Conservation (phyloP, 2,113 vertebrate genomes). For the Cariama cristata region DNA sequence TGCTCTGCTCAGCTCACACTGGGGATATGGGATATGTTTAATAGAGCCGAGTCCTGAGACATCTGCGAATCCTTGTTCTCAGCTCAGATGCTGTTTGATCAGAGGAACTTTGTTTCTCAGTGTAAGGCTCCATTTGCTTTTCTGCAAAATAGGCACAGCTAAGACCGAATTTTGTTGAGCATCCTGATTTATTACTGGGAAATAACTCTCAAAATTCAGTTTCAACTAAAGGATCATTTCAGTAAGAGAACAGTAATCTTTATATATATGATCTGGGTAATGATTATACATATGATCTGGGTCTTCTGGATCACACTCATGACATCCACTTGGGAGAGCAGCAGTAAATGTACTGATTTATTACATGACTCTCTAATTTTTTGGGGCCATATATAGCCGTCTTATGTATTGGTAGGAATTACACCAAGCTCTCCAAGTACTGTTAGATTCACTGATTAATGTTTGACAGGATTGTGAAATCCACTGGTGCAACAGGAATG, state of each 20-base stretch:
- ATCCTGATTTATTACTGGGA: background rate
- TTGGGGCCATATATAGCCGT: background rate
- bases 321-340: background rate
- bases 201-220: background rate
- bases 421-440: background rate
- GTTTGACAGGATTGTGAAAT: conserved; percentile 53
- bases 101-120: background rate
- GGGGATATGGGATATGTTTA: background rate
- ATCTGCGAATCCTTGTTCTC: background rate
- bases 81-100: background rate
- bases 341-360: background rate
- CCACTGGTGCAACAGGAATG: background rate
- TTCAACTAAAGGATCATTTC: background rate
- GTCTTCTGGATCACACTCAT: background rate
- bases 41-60: background rate
- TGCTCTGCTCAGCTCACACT: background rate
- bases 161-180: background rate
- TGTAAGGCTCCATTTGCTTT: background rate
- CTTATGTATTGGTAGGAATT: background rate
- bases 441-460: conserved; percentile 9
- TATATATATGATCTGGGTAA: background rate
- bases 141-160: background rate
- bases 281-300: background rate
- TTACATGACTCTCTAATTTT: background rate
- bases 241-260: background rate